A percentile compares a stretch with the other conserved stretches of the same genome.
phyloP scores from a whole-genome alignment of 2,113 vertebrate species.

The Mystacornis crossleyi region DNA sequence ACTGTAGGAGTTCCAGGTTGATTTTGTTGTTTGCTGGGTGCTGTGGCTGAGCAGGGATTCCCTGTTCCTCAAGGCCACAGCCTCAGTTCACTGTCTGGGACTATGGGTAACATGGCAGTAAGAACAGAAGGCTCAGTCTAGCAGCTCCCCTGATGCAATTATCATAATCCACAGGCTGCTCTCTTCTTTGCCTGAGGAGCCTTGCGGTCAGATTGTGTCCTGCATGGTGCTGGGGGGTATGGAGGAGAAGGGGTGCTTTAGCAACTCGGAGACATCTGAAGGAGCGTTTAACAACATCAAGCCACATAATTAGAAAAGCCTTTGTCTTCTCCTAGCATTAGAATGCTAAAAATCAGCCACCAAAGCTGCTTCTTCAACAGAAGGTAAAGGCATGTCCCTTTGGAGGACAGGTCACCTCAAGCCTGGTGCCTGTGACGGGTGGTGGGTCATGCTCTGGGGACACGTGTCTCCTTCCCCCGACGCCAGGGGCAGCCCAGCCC shows the following conservation, averaged over 20 bases:
- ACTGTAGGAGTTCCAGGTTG: not conserved
- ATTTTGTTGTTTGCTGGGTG: not conserved
- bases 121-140: not conserved
- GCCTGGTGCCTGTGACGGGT: fast-evolving
- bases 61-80: not conserved
- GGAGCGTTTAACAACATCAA: not conserved
- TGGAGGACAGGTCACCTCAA: not conserved
- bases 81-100: not conserved
- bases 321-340: not conserved
- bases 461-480: not conserved
- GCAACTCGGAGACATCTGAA: not conserved
- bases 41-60: not conserved
- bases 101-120: not conserved
- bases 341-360: not conserved
- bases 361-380: not conserved
- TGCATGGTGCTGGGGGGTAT: not conserved
- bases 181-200: not conserved
- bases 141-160: not conserved
- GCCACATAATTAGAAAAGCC: not conserved
- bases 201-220: not conserved
- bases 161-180: not conserved
- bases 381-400: not conserved
- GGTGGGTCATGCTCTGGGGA: not conserved
- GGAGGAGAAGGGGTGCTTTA: not conserved
- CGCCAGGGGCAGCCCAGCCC: not conserved